Percentiles rank a stretch among this genome's conserved stretches.
phyloP scores from a whole-genome alignment of 2,888 invertebrate species.

The Pediacus dermestoides region DNA sequence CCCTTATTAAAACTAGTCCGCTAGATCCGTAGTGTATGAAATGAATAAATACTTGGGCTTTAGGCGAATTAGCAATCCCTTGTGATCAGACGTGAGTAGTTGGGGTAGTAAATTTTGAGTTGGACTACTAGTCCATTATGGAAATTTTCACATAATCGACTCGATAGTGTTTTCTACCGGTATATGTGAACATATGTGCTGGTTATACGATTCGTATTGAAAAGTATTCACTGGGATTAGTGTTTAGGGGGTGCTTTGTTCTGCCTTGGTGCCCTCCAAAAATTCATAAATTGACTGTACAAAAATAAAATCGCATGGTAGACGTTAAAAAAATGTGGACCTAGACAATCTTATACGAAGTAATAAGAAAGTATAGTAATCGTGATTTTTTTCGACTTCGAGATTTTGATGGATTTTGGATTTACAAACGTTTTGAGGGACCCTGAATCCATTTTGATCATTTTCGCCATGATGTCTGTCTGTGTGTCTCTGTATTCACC shows the following conservation, averaged over 20 bases:
- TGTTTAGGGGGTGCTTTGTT: slow-evolving; percentile 38
- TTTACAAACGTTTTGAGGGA: too few relatives aligned
- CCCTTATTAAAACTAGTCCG: slow-evolving; percentile 45
- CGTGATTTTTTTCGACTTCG: too few relatives aligned
- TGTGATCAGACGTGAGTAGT: slow-evolving; percentile 39
- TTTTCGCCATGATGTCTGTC: too few relatives aligned
- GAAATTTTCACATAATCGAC: too few relatives aligned
- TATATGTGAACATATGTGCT: slow-evolving; percentile 51
- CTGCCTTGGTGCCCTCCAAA: slow-evolving; percentile 25
- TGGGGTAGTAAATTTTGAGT: slow-evolving; percentile 39
- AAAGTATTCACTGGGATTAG: slow-evolving; percentile 49
- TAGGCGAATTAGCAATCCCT: slow-evolving; percentile 48
- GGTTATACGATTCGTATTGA: slow-evolving; percentile 52
- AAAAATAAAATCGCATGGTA: too few relatives aligned
- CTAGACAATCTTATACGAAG: too few relatives aligned
- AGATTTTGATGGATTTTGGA: too few relatives aligned
- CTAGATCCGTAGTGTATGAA: slow-evolving; percentile 43
- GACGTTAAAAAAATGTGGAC: too few relatives aligned
- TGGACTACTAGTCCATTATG: background rate
- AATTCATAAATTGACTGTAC: slow-evolving; percentile 40
- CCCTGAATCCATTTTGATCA: too few relatives aligned
- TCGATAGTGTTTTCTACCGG: slow-evolving; percentile 41
- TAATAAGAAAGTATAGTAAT: too few relatives aligned
- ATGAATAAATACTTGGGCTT: slow-evolving; percentile 48
- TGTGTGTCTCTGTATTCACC: too few relatives aligned